Base-by-base conservation (phyloP, 2,888 invertebrate species). In the Autographa gamma region DNA sequence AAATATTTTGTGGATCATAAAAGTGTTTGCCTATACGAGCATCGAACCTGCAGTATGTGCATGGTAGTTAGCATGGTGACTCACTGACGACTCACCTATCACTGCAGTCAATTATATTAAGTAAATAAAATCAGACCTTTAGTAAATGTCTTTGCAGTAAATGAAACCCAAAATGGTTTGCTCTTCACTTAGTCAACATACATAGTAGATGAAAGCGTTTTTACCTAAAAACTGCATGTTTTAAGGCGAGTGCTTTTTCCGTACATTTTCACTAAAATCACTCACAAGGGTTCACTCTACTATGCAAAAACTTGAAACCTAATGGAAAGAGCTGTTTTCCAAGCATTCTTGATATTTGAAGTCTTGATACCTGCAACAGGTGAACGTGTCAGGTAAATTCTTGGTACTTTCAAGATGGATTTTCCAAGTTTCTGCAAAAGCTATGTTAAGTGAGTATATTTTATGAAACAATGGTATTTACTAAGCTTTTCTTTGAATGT, bases 301-400 rank as follows among this genome's bases (percentile, higher is more conserved):
- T 11, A 11, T 13, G 19, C 13, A 48, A n/a, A 48, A n/a, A 48
- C 13, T 56, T 56, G 18, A 56, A 56, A 19, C 54, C 54, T 56
- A 56, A 56, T 56, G 54, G 54, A 56, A 56, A 56, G 4, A 0
- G 54, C 19, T 56, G 25, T 56, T 56, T 56, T 25, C 54, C 11
- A 56, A 56, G 13, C 25, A 19, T 56, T 56, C 25, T 19, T 56
- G 54, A 25, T 25, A 56, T 56, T 56, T 13, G 13, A 56, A 25
- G 13, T 56, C 54, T 56, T 56, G 19, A 25, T 19, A 56, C 54
- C 3, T 25, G 73, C 54, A 67, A 73, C 62, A 63, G 52, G 59
- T 73, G 8, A 0, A 60, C 34, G 16, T 56, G 25, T 18, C 14
- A 54, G 54, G 25, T 11, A 13, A 19, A 25, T 56, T 25, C 54